Percentiles rank a stretch among this genome's conserved stretches.
Evolutionary conservation across 1,140 invertebrate species (phyloP).

Genomic region (Coptotermes formosanus): DNA sequence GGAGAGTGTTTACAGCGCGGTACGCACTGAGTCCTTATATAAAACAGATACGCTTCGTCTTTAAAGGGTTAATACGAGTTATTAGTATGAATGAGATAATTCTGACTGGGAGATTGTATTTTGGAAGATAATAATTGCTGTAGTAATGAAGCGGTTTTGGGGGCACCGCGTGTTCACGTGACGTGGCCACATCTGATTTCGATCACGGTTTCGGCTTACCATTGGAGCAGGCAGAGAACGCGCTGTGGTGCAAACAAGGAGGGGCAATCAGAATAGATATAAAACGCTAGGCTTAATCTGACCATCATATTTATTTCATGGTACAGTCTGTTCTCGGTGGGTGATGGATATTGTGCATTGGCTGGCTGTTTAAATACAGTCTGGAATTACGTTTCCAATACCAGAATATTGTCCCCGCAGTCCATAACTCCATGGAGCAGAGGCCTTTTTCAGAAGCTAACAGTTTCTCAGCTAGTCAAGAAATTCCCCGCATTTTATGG

Average conservation of each 20-base stretch:
- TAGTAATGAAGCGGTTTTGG: not conserved
- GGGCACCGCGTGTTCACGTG: not conserved
- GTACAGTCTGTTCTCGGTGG: not conserved
- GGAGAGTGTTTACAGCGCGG: no score
- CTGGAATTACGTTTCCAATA: not conserved
- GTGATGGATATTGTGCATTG: not conserved
- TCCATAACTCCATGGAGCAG: not conserved
- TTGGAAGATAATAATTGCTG: no score
- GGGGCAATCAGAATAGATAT: constrained; percentile 11
- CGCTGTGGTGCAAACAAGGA: not conserved
- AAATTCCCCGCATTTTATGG: no score
- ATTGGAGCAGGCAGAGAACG: not conserved
- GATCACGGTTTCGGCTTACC: constrained; percentile 5
- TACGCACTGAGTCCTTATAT: no score
- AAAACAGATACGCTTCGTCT: no score
- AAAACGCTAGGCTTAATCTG: constrained; percentile 4
- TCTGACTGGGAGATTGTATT: no score
- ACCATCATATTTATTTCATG: constrained; percentile 13
- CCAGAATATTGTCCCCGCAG: not conserved
- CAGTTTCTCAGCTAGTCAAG: no score
- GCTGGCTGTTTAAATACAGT: not conserved
- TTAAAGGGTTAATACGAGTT: no score
- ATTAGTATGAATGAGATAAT: no score
- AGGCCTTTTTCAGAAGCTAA: no score
- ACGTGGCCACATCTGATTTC: not conserved